phyloP scores from a whole-genome alignment of 2,113 vertebrate genomes.

The Odontophorus gujanensis region DNA sequence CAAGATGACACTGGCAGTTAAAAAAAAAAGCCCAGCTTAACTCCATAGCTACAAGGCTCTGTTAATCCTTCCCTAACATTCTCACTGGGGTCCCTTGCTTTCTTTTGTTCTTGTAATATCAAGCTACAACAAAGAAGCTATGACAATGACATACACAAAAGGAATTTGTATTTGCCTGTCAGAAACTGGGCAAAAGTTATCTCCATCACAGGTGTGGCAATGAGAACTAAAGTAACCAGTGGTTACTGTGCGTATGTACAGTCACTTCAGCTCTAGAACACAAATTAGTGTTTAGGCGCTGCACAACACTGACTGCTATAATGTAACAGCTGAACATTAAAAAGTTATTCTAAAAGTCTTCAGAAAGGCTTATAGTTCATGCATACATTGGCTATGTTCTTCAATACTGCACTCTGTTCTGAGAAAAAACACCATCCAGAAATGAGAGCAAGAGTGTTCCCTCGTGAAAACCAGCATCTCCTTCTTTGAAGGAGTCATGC shows the following conservation, averaged over 20 bases:
- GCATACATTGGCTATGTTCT: neutral
- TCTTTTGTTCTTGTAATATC: conserved; percentile 45
- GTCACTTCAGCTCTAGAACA: neutral
- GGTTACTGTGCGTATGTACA: neutral
- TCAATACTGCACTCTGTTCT: neutral
- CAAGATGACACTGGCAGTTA: conserved; percentile 50
- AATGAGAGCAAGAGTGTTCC: neutral
- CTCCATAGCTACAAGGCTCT: conserved; percentile 65
- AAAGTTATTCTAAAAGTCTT: neutral
- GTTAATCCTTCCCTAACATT: conserved; percentile 50
- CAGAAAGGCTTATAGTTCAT: neutral
- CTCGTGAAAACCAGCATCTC: neutral
- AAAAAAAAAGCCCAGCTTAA: conserved; percentile 60
- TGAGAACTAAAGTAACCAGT: neutral
- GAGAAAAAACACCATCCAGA: neutral
- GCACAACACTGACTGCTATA: no score
- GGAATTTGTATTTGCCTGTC: conserved; percentile 16
- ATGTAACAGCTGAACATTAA: neutral
- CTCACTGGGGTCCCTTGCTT: neutral
- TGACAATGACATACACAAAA: neutral
- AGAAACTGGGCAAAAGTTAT: neutral
- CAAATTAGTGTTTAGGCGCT: no score
- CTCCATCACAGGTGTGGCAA: neutral
- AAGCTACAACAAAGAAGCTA: neutral
- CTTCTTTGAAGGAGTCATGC: neutral